These are phyloP conservation scores for Himantopus leucocephalus DNA, from an alignment of 2,113 vertebrate genomes.

Conservation along the genomic window DNA sequence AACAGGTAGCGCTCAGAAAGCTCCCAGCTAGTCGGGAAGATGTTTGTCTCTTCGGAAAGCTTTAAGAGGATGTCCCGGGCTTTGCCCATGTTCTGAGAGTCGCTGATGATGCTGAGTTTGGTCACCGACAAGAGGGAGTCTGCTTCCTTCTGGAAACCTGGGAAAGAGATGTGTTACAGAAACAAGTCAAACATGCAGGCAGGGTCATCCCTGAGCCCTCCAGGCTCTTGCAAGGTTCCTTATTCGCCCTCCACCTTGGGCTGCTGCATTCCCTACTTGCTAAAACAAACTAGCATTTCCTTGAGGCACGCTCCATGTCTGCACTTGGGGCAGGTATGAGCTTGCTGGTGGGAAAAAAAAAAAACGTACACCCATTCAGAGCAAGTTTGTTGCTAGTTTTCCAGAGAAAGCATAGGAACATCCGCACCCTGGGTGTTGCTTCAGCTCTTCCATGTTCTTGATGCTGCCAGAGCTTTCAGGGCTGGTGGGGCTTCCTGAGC, in stretches of 20 bases:
- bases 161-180: background rate
- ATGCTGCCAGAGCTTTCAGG: background rate
- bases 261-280: background rate
- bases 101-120: slow-evolving; percentile 78
- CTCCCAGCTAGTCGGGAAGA: slow-evolving; percentile 82
- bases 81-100: slow-evolving; percentile 79
- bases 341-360: background rate
- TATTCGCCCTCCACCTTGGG: background rate
- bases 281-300: background rate
- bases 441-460: background rate
- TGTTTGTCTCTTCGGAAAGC: slow-evolving; percentile 83
- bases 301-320: background rate
- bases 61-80: slow-evolving; percentile 80
- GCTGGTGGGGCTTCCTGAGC: background rate
- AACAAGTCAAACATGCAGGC: background rate
- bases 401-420: background rate
- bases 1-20: slow-evolving; percentile 84
- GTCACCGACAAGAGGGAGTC: slow-evolving; percentile 86
- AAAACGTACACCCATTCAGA: background rate
- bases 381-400: background rate
- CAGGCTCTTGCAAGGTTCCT: background rate
- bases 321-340: background rate
- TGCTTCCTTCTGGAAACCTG: slow-evolving; percentile 90
- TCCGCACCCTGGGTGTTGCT: background rate
- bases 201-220: background rate